These are phyloP conservation scores for Epizoanthus stellaris DNA, from an alignment of 92 coral and sea anemone species.

Conservation along the genomic window DNA sequence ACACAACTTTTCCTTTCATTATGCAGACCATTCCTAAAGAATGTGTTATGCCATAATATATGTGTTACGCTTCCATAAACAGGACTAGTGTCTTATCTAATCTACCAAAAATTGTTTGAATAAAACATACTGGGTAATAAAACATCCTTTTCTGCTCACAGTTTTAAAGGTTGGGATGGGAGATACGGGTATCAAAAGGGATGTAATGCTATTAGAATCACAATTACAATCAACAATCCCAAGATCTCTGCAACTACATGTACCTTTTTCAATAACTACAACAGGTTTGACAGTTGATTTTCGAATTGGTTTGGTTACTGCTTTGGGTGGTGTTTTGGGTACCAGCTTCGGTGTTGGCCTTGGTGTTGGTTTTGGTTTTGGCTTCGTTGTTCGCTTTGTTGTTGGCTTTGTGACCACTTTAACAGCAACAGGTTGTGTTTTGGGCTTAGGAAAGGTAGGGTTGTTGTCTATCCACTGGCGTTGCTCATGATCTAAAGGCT, in stretches of 20 bases:
- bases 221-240: neutral
- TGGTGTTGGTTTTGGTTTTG: slow-evolving; percentile 29
- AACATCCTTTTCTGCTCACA: too few species aligned
- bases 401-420: slow-evolving; percentile 33
- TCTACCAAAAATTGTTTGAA: too few species aligned
- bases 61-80: too few species aligned
- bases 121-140: too few species aligned
- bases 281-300: slow-evolving; percentile 21
- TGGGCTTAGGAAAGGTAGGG: slow-evolving; percentile 1
- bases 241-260: neutral
- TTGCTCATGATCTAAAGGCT: slow-evolving; percentile 36
- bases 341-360: slow-evolving; percentile 25
- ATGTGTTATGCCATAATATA: too few species aligned
- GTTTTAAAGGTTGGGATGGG: too few species aligned
- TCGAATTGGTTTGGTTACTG: slow-evolving; percentile 33
- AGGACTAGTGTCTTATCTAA: too few species aligned
- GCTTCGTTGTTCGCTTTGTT: slow-evolving; percentile 33
- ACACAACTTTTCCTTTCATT: too few species aligned
- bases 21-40: too few species aligned
- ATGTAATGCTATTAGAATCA: too few species aligned
- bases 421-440: neutral
- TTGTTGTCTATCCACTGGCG: slow-evolving; percentile 30
- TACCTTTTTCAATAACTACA: slow-evolving; percentile 40
- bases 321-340: neutral
- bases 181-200: too few species aligned